Evolutionary conservation across 2,797 vertebrate genomes (phyloP).

Genomic region (Clarias platycephalus): DNA sequence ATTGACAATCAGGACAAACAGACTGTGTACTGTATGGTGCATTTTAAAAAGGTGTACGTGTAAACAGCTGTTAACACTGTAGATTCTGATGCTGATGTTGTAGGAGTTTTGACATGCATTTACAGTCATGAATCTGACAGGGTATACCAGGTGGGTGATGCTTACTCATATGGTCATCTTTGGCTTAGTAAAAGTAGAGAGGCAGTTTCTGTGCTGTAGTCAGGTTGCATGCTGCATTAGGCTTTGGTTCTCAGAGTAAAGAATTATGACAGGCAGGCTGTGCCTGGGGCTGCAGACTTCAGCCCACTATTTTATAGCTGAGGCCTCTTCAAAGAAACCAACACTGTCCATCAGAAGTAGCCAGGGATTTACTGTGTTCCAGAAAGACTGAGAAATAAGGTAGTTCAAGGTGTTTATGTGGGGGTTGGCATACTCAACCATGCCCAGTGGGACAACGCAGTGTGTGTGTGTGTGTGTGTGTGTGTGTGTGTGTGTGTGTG

Average conservation of each 20-base stretch:
- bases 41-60: not conserved
- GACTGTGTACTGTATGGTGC: not conserved
- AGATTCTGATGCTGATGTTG: not conserved
- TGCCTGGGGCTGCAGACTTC: slow-evolving; percentile 54
- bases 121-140: slow-evolving; percentile 9
- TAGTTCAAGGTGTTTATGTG: slow-evolving; percentile 14
- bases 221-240: slow-evolving; percentile 40
- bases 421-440: slow-evolving; percentile 8
- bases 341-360: slow-evolving; percentile 50
- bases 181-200: slow-evolving; percentile 10
- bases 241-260: slow-evolving; percentile 38
- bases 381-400: slow-evolving; percentile 7
- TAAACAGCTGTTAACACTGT: not conserved
- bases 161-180: not conserved
- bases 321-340: slow-evolving; percentile 56
- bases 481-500: not conserved
- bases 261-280: slow-evolving; percentile 52
- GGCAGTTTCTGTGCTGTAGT: slow-evolving; percentile 27
- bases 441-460: slow-evolving; percentile 29
- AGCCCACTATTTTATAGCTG: slow-evolving; percentile 46
- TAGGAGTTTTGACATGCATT: slow-evolving; percentile 1
- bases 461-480: slow-evolving; percentile 11
- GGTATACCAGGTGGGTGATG: slow-evolving; percentile 2
- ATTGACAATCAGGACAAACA: not conserved
- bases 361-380: slow-evolving; percentile 46